phyloP scores from a whole-genome alignment of 2,113 vertebrate species.

The Phrynocephalus versicolor region DNA sequence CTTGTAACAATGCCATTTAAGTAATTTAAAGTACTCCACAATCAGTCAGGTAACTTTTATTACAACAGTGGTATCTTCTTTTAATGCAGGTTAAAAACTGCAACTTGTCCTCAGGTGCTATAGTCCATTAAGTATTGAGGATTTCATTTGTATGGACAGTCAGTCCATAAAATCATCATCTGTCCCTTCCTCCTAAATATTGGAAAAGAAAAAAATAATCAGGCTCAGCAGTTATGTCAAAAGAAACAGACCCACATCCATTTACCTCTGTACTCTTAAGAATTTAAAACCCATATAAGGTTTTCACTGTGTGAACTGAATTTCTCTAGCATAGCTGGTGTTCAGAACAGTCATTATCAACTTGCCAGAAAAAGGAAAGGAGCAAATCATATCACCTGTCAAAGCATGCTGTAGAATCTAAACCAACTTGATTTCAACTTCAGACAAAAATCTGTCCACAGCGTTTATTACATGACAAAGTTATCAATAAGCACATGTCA shows the following conservation, averaged over 20 bases:
- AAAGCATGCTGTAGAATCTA: not conserved
- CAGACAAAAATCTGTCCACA: not conserved
- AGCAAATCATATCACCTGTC: not conserved
- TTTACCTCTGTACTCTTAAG: too few species aligned
- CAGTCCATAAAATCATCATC: slow-evolving; percentile 84
- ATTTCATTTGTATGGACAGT: not conserved
- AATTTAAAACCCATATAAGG: not conserved
- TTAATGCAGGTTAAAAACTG: not conserved
- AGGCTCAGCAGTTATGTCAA: not conserved
- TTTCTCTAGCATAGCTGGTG: not conserved
- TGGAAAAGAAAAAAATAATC: slow-evolving; percentile 12
- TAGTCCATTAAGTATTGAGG: not conserved
- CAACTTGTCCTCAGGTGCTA: not conserved
- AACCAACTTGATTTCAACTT: too few species aligned
- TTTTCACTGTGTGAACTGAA: not conserved
- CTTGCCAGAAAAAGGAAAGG: not conserved
- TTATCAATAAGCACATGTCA: not conserved
- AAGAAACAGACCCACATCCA: not conserved
- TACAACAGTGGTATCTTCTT: not conserved
- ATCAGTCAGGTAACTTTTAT: not conserved
- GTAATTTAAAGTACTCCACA: not conserved
- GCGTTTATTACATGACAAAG: not conserved
- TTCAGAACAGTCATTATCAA: not conserved
- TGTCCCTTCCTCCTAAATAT: slow-evolving; percentile 86
- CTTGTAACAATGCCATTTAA: not conserved